Evolutionary conservation across 2,797 vertebrate genomes (phyloP).

Genomic region (Decapterus maruadsi): DNA sequence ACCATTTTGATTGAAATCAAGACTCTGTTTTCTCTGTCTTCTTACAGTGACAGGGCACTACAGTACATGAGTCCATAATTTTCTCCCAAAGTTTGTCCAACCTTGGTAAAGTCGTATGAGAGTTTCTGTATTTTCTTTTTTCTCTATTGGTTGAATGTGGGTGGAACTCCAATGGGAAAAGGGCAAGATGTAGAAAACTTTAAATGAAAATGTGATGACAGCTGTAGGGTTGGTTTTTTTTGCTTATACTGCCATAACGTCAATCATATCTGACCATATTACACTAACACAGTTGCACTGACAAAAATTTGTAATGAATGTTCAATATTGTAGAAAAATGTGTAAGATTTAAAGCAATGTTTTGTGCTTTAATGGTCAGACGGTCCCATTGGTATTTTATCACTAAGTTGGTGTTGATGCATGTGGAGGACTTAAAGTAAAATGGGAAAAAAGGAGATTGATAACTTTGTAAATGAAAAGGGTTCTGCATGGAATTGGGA

Average conservation of each 20-base stretch:
- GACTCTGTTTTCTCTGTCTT: not conserved
- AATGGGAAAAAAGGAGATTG: not conserved
- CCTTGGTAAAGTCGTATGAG: not conserved
- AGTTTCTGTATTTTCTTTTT: not conserved
- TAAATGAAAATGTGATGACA: not conserved
- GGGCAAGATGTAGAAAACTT: not conserved
- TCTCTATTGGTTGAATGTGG: not conserved
- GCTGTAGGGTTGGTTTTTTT: not conserved
- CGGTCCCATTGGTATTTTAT: not conserved
- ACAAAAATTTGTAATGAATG: not conserved
- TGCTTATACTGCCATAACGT: not conserved
- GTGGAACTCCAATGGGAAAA: not conserved
- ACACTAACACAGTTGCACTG: not conserved
- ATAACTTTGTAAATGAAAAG: slow-evolving; percentile 19
- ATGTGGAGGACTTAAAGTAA: not conserved
- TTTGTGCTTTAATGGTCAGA: not conserved
- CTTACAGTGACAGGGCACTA: not conserved
- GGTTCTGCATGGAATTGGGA: slow-evolving; percentile 15
- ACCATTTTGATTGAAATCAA: not conserved
- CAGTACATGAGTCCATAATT: not conserved
- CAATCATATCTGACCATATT: not conserved
- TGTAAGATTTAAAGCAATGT: not conserved
- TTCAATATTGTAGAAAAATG: not conserved
- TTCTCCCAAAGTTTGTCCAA: not conserved
- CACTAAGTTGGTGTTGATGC: not conserved